These are phyloP conservation scores for Rotaria sp. DNA, from an alignment of 2,888 invertebrate species.

Conservation along the genomic window DNA sequence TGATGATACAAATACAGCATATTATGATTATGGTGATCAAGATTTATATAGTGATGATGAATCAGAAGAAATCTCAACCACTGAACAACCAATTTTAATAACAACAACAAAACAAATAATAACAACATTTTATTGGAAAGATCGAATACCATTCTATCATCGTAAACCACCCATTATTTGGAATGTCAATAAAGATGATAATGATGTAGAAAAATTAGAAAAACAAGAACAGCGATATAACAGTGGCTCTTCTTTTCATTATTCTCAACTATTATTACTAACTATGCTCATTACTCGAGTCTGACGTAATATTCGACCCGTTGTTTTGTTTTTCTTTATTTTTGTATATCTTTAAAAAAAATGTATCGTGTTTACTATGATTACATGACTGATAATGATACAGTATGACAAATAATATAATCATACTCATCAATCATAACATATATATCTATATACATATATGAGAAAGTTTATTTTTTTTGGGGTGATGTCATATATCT, in stretches of 20 bases:
- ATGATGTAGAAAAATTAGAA: not conserved
- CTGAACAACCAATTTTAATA: not conserved
- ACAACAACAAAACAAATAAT: not conserved
- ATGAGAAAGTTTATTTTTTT: not conserved
- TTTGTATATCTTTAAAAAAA: slow-evolving; percentile 13
- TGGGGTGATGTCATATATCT: not conserved
- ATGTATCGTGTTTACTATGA: slow-evolving; percentile 5
- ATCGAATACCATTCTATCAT: slow-evolving; percentile 21
- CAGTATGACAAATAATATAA: not conserved
- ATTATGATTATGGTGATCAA: slow-evolving; percentile 8
- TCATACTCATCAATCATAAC: slow-evolving; percentile 15
- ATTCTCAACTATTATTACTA: not conserved
- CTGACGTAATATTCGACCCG: slow-evolving; percentile 6
- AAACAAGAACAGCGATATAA: not conserved
- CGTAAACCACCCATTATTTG: not conserved
- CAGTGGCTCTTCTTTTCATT: not conserved
- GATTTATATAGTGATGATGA: not conserved
- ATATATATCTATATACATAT: not conserved
- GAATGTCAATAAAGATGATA: not conserved
- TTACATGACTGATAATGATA: slow-evolving; percentile 2
- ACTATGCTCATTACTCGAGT: not conserved
- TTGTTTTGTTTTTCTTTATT: slow-evolving; percentile 6
- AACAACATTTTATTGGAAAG: not conserved
- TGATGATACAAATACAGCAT: not conserved
- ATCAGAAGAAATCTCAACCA: not conserved